These are phyloP conservation scores for Ernsta delagoae DNA, from an alignment of 2,888 invertebrate species.

Conservation along the genomic window DNA sequence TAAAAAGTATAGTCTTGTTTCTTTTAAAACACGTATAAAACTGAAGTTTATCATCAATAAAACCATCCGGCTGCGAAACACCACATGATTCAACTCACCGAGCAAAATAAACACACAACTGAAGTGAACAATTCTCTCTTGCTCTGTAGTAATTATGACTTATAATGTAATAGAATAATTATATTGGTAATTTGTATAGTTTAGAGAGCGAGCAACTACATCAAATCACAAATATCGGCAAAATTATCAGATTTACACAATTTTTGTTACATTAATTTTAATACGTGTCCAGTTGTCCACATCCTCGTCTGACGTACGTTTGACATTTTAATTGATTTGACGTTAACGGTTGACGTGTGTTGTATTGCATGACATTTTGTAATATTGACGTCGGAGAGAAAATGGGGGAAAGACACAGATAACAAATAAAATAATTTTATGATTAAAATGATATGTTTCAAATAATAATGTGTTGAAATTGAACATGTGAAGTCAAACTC, in stretches of 20 bases:
- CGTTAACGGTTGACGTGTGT: no score
- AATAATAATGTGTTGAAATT: no score
- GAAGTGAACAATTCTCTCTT: not conserved
- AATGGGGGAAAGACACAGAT: no score
- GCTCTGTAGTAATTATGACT: not conserved
- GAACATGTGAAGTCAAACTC: no score
- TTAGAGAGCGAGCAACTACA: not conserved
- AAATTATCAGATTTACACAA: not conserved
- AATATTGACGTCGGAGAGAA: not conserved
- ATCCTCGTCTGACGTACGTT: slow-evolving; percentile 19
- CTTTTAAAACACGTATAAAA: not conserved
- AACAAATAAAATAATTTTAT: no score
- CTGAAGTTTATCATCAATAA: not conserved
- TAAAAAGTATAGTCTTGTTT: no score
- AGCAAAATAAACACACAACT: not conserved
- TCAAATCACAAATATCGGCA: not conserved
- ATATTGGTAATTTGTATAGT: not conserved
- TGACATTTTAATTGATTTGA: not conserved
- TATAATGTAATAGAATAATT: not conserved
- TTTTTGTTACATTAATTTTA: not conserved
- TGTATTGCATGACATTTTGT: not conserved
- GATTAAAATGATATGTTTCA: no score
- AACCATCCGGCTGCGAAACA: not conserved
- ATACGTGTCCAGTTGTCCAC: slow-evolving; percentile 56
- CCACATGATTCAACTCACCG: not conserved